These are phyloP conservation scores for Coremacera marginata DNA, from an alignment of 2,888 invertebrate species.

Conservation along the genomic window DNA sequence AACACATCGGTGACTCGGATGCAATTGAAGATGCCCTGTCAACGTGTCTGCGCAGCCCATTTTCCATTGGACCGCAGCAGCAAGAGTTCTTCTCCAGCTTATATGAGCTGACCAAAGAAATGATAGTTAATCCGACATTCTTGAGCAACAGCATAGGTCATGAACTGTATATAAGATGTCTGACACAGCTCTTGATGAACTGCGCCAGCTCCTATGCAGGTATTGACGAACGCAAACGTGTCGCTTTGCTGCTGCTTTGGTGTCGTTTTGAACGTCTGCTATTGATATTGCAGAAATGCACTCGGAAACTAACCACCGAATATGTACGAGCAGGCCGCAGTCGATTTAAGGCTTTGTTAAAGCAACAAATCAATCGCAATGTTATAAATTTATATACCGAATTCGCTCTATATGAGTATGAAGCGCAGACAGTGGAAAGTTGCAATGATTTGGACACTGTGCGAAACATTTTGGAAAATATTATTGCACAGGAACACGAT, in stretches of 20 bases:
- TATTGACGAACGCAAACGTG: constrained; percentile 68
- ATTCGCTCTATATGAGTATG: constrained; percentile 74
- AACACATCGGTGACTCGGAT: constrained; percentile 67
- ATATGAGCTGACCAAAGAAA: constrained; percentile 68
- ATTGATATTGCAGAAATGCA: constrained; percentile 70
- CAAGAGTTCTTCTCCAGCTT: constrained; percentile 53
- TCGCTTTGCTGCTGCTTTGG: constrained; percentile 75
- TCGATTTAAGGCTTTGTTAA: constrained; percentile 73
- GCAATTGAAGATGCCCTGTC: constrained; percentile 71
- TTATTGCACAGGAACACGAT: constrained; percentile 58
- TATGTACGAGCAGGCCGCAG: constrained; percentile 62
- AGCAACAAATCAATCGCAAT: constrained; percentile 71
- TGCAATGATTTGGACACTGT: constrained; percentile 51
- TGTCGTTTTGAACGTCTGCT: constrained; percentile 74
- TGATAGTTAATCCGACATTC: constrained; percentile 74
- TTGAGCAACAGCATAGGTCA: constrained; percentile 74
- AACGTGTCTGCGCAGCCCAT: constrained; percentile 48
- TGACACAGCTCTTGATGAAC: constrained; percentile 71
- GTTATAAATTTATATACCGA: constrained; percentile 74
- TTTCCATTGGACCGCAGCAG: constrained; percentile 38
- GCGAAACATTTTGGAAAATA: constrained; percentile 69
- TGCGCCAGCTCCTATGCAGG: constrained; percentile 71
- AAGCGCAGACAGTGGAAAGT: constrained; percentile 57
- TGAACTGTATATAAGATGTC: constrained; percentile 73
- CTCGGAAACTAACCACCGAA: constrained; percentile 62